Evolutionary conservation across 2,888 invertebrate genomes (phyloP).

Genomic region (Drosophila nr. medialis): DNA sequence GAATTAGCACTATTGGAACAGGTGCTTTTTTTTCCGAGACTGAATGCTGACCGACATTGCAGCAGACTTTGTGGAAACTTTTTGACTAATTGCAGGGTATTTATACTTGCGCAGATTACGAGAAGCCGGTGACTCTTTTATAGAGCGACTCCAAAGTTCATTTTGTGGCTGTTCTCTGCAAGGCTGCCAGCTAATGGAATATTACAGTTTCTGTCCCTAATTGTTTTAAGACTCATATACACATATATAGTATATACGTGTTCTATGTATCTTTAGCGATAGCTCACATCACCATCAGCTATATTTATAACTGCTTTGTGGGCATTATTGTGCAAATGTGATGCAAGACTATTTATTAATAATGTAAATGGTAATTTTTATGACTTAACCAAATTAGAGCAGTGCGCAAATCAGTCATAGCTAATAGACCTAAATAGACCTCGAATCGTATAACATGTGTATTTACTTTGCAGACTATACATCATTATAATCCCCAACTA

Average conservation of each 20-base stretch:
- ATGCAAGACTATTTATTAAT: constrained; percentile 6
- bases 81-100: constrained; percentile 53
- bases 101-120: constrained; percentile 49
- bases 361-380: background rate
- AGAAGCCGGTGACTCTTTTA: constrained; percentile 2
- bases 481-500: background rate
- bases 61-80: constrained; percentile 70
- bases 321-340: constrained; percentile 9
- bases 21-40: constrained; percentile 29
- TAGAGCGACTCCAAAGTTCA: constrained; percentile 2
- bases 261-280: background rate
- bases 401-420: background rate
- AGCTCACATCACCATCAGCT: constrained; percentile 1
- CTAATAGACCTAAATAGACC: too few species aligned
- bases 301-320: background rate
- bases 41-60: constrained; percentile 6
- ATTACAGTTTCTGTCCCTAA: constrained; percentile 34
- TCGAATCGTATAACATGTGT: background rate
- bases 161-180: background rate
- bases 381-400: background rate
- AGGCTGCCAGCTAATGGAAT: constrained; percentile 34
- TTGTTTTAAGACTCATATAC: constrained; percentile 12
- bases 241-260: constrained; percentile 1
- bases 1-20: constrained; percentile 45
- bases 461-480: background rate